Evolutionary conservation across 1,140 invertebrate species (phyloP).

Genomic region (Drosophila chauvacae): DNA sequence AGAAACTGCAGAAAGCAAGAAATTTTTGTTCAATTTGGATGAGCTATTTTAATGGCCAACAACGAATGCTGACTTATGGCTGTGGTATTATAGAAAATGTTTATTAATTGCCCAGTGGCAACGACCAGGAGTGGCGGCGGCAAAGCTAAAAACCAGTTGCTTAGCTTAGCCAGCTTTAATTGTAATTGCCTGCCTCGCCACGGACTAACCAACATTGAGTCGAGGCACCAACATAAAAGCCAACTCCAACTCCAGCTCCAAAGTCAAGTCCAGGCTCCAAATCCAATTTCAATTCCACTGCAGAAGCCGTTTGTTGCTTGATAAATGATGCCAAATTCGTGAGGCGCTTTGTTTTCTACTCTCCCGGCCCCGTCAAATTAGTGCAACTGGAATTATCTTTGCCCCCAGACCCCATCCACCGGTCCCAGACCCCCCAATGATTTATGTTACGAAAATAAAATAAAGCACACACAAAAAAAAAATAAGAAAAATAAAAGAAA

Average conservation of each 20-base stretch:
- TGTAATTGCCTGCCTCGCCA: constrained; percentile 46
- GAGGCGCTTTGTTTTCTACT: constrained; percentile 71
- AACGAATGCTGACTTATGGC: constrained; percentile 47
- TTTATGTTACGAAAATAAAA: constrained; percentile 56
- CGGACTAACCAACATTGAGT: constrained; percentile 1
- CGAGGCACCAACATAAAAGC: constrained; percentile 6
- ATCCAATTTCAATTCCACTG: constrained; percentile 34
- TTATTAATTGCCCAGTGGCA: constrained; percentile 67
- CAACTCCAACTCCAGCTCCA: constrained; percentile 24
- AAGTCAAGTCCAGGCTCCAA: constrained; percentile 28
- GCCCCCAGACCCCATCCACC: background rate
- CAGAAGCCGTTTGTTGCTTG: constrained; percentile 29
- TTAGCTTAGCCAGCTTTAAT: constrained; percentile 40
- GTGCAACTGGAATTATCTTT: constrained; percentile 47
- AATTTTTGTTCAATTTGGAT: constrained; percentile 69
- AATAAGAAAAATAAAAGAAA: background rate
- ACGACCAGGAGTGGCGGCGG: constrained; percentile 25
- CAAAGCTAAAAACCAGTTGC: constrained; percentile 48
- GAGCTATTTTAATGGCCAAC: constrained; percentile 69
- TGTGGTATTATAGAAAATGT: constrained; percentile 54
- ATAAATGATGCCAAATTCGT: constrained; percentile 82
- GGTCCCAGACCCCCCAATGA: constrained; percentile 38
- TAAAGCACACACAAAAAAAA: background rate
- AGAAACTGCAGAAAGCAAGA: constrained; percentile 16
- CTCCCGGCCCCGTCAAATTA: constrained; percentile 61